Base-by-base conservation (phyloP, 2,888 invertebrate genomes). In the Azorinus chamasolen region DNA sequence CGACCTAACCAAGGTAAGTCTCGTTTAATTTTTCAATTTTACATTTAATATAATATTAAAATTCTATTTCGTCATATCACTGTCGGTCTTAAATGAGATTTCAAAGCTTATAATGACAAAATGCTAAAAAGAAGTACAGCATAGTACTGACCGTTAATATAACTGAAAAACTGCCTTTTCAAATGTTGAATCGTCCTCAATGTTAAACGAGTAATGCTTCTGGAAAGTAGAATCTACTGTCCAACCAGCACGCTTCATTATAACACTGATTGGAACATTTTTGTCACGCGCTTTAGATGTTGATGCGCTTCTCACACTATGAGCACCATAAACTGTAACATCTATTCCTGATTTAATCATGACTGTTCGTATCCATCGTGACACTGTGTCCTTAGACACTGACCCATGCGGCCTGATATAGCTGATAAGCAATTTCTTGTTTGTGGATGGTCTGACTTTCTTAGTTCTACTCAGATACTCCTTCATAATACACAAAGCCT, bases 401-500 rank as follows among this genome's bases (percentile, higher is more conserved):
- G 53, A 32, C 32, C 53, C 53, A 22, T 53, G 53, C 32, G 27
- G 53, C 32, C 18, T 53, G 27, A 53, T 32, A 53, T 25, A 25
- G 32, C 25, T 53, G 18, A 53, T 53, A 27, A 53, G 18, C 25
- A 53, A 32, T 53, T 53, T 53, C 12, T 22, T 25, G 32, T 53
- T 24, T 8, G 14, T n/a, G 2, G 24, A 53, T 53, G 25, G 25
- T 18, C 53, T 53, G 25, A 53, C 25, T 18, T 53, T 53, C 22
- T 55, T 55, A 55, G 39, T 39, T 39, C 55, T 55, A 4, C 32
- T n/a, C 39, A 55, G 39, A 55, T 55, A 55, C 32, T 55, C 55
- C 20, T 55, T 55, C 55, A 55, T 39, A n/a, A n/a, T n/a, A 50
- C 43, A 58, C 58, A 68, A 16, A 68, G 27, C 25, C 68, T 48